Evolutionary conservation across 1,140 invertebrate genomes (phyloP).

Genomic region (Arctopsyche grandis): DNA sequence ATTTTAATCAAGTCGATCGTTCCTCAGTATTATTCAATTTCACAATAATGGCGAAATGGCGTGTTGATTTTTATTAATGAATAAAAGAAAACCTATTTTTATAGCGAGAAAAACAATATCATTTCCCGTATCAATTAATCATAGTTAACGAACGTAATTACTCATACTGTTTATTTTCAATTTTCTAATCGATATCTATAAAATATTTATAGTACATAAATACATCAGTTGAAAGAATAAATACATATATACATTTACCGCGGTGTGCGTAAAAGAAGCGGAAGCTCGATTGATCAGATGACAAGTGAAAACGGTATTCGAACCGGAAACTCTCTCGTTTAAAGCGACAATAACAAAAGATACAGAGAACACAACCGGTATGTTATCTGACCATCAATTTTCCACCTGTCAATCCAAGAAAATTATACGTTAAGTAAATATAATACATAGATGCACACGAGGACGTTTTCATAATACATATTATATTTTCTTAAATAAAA

Average conservation of each 20-base stretch:
- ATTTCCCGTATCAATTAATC: conserved; percentile 12
- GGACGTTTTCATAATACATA: not conserved
- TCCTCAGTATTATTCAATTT: not conserved
- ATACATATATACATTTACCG: not conserved
- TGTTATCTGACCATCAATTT: conserved; percentile 33
- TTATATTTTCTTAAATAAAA: not conserved
- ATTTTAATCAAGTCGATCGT: too few species aligned
- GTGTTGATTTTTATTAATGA: conserved; percentile 14
- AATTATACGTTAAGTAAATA: not conserved
- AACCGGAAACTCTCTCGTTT: conserved; percentile 39
- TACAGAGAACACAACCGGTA: conserved; percentile 22
- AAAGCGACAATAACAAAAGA: conserved; percentile 28
- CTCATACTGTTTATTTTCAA: not conserved
- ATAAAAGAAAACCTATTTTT: not conserved
- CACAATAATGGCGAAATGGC: conserved; percentile 13
- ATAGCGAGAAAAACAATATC: not conserved
- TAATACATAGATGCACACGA: not conserved
- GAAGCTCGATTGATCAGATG: conserved; percentile 40
- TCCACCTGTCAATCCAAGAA: conserved; percentile 37
- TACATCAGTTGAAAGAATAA: not conserved
- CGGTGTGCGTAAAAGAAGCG: conserved; percentile 11
- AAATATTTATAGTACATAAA: not conserved
- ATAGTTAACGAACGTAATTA: not conserved
- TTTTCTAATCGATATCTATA: not conserved
- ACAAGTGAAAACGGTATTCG: conserved; percentile 41